A percentile compares a stretch with the other conserved stretches of the same genome.
Evolutionary conservation across 2,797 vertebrate genomes (phyloP).

Genomic region (Eospalax fontanierii): DNA sequence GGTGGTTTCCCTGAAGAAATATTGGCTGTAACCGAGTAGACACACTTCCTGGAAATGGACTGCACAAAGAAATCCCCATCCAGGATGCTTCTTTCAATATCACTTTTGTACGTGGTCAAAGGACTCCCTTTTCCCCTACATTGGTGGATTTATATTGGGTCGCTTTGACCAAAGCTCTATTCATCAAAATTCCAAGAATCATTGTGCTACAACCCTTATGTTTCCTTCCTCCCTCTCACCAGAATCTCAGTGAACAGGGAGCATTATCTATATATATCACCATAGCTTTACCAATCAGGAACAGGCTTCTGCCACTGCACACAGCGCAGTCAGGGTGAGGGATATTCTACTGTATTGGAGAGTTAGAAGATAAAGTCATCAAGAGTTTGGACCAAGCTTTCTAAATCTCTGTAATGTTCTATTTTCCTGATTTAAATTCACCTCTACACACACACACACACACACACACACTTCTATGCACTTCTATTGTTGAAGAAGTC

Average conservation of each 20-base stretch:
- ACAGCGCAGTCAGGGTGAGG: constrained; percentile 9
- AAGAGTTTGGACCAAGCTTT: constrained; percentile 50
- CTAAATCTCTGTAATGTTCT: constrained; percentile 43
- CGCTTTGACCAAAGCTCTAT: neutral
- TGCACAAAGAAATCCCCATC: neutral
- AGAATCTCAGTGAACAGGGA: constrained; percentile 78
- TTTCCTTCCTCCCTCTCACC: constrained; percentile 25
- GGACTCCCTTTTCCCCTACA: neutral
- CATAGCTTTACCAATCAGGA: constrained; percentile 21
- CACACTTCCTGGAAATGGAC: constrained; percentile 34
- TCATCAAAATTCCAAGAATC: constrained; percentile 23
- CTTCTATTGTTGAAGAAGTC: constrained; percentile 56
- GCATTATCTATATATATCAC: constrained; percentile 63
- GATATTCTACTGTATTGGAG: neutral
- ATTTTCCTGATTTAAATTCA: constrained; percentile 52
- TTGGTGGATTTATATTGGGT: constrained; percentile 14
- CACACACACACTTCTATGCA: neutral
- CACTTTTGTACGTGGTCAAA: neutral
- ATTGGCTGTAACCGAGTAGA: neutral
- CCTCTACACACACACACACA: neutral
- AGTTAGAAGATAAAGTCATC: neutral
- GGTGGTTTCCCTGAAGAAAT: constrained; percentile 25
- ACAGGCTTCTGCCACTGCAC: neutral
- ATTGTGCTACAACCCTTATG: neutral
- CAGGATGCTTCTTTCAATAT: constrained; percentile 11